Evolutionary conservation across 92 coral and sea anemone genomes (phyloP).

Genomic region (Zoanthus sansibaricus): DNA sequence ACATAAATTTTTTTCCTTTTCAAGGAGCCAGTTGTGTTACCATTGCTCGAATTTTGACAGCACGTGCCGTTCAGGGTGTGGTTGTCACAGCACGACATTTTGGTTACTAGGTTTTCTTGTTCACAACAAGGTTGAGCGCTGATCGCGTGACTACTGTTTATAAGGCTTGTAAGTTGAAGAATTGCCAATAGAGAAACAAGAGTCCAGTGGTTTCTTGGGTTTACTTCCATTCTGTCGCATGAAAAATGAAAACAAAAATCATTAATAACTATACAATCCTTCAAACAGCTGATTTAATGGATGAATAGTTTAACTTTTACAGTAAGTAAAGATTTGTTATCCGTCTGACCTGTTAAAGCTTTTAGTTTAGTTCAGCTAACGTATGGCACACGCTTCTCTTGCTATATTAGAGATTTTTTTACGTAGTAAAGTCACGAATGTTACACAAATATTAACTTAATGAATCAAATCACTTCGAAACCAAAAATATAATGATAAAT

Average conservation of each 20-base stretch:
- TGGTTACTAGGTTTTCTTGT: background rate
- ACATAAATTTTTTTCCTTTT: constrained; percentile 26
- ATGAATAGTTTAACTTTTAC: too few species aligned
- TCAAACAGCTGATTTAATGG: too few species aligned
- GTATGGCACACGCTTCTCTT: too few species aligned
- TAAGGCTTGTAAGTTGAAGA: background rate
- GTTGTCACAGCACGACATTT: constrained; percentile 4
- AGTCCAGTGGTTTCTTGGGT: background rate
- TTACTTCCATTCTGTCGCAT: background rate
- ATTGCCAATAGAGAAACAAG: background rate
- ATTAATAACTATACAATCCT: background rate
- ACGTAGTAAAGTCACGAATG: too few species aligned
- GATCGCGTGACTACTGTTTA: background rate
- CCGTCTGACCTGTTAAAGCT: too few species aligned
- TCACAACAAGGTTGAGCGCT: constrained; percentile 17
- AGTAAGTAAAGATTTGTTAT: too few species aligned
- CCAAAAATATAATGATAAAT: too few species aligned
- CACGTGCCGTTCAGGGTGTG: constrained; percentile 17
- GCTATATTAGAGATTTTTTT: too few species aligned
- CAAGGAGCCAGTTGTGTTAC: background rate
- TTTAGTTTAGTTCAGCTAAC: too few species aligned
- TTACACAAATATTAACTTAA: too few species aligned
- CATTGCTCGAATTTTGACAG: constrained; percentile 17
- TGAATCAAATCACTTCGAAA: too few species aligned
- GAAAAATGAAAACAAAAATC: background rate